Evolutionary conservation across 1,140 invertebrate genomes (phyloP).

Genomic region (Drosophila watanabei): DNA sequence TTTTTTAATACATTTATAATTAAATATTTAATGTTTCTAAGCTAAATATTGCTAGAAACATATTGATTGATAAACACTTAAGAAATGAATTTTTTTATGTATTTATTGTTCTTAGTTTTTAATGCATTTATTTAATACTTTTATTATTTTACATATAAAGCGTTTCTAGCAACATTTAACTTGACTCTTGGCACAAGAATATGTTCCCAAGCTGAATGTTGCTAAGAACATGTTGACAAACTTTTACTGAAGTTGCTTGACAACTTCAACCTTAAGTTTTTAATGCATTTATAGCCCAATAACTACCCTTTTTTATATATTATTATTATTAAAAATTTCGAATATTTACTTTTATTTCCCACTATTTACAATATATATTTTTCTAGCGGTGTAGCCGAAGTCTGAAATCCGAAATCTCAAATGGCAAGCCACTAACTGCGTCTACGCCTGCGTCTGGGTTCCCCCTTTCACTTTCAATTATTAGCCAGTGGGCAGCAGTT

Average conservation of each 20-base stretch:
- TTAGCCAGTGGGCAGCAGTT: conserved; percentile 67
- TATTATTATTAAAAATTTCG: not conserved
- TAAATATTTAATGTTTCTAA: too few relatives aligned
- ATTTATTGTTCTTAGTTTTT: too few relatives aligned
- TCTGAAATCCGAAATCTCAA: conserved; percentile 3
- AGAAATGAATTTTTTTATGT: too few relatives aligned
- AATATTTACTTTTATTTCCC: not conserved
- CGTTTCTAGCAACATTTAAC: too few relatives aligned
- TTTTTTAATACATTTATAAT: too few relatives aligned
- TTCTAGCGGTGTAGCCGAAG: conserved; percentile 12
- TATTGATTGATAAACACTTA: too few relatives aligned
- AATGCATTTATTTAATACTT: too few relatives aligned
- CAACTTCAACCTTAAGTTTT: not conserved
- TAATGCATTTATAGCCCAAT: not conserved
- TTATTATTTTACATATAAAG: too few relatives aligned
- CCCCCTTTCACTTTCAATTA: conserved; percentile 73
- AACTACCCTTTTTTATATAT: not conserved
- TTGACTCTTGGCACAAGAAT: too few relatives aligned
- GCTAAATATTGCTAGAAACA: too few relatives aligned
- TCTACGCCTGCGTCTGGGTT: conserved; percentile 36
- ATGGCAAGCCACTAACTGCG: conserved; percentile 15
- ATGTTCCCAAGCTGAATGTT: not conserved
- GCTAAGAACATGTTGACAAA: not conserved
- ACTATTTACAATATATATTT: not conserved
- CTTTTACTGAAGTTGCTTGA: not conserved